Evolutionary conservation across 2,888 invertebrate genomes (phyloP).

Genomic region (Resseliella maxima): DNA sequence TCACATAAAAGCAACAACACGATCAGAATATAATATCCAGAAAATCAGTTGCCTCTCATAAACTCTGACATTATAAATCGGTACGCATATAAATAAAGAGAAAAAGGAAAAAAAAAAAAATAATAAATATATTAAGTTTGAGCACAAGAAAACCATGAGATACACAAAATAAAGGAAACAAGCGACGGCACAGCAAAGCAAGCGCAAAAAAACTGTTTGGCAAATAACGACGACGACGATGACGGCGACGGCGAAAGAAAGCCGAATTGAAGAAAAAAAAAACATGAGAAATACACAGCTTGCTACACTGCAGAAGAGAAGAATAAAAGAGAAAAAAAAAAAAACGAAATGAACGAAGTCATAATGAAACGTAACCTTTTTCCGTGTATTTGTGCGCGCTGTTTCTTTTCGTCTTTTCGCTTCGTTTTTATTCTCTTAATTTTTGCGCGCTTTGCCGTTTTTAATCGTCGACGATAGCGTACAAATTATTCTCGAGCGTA

Average conservation of each 20-base stretch:
- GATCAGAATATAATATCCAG: not conserved
- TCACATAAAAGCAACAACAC: too few species aligned
- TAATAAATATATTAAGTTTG: conserved; percentile 29
- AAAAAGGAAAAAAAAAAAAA: too few species aligned
- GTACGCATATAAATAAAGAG: conserved; percentile 13
- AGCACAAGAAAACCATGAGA: not conserved
- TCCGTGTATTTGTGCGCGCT: conserved; percentile 29
- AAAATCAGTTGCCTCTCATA: conserved; percentile 48
- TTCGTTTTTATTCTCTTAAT: not conserved
- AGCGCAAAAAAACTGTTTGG: not conserved
- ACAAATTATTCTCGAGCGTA: not conserved
- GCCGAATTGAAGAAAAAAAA: not conserved
- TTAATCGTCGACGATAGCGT: conserved; percentile 6
- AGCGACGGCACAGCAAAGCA: not conserved
- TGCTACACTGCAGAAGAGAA: conserved; percentile 11
- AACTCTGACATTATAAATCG: conserved; percentile 45
- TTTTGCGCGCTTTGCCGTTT: conserved; percentile 46
- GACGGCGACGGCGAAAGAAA: too few species aligned
- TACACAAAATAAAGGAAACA: not conserved
- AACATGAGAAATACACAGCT: conserved; percentile 31
- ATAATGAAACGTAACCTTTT: conserved; percentile 36
- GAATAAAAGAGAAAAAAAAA: not conserved
- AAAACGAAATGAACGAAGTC: not conserved
- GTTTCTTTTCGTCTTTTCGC: not conserved
- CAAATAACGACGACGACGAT: conserved; percentile 46